phyloP scores from a whole-genome alignment of 2,113 vertebrate genomes.

The Tyto alba region DNA sequence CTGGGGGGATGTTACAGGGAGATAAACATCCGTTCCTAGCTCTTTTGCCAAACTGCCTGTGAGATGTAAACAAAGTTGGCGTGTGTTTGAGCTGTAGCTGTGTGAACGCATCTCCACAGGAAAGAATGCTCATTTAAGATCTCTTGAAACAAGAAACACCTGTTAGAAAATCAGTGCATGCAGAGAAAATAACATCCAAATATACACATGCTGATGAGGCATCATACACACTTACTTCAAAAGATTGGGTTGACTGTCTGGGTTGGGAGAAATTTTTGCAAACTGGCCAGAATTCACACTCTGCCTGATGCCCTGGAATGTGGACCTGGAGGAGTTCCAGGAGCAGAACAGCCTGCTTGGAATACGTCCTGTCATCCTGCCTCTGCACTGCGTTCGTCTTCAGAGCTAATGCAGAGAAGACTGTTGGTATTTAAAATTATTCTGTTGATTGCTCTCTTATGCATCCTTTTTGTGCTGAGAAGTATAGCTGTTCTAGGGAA shows the following conservation, averaged over 20 bases:
- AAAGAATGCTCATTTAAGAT: conserved; percentile 55
- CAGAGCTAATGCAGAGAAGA: background rate
- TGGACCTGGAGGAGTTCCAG: conserved; percentile 37
- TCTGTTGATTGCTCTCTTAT: background rate
- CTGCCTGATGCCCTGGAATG: conserved; percentile 40
- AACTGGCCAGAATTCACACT: conserved; percentile 43
- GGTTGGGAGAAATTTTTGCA: conserved; percentile 27
- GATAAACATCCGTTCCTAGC: conserved; percentile 60
- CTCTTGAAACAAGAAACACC: conserved; percentile 66
- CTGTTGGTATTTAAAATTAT: background rate
- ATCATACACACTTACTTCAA: conserved; percentile 8
- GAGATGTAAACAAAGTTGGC: conserved; percentile 50
- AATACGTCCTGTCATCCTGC: background rate
- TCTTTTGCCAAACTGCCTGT: conserved; percentile 46
- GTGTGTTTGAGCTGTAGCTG: conserved; percentile 20
- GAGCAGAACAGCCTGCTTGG: background rate
- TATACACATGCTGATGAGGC: conserved; percentile 43
- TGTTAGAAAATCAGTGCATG: conserved; percentile 48
- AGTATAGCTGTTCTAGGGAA: background rate
- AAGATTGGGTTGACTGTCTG: background rate
- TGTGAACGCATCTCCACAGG: conserved; percentile 51
- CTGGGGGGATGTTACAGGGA: conserved; percentile 48
- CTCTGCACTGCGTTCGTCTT: background rate
- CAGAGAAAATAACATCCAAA: conserved; percentile 48
- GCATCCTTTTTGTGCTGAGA: background rate